Base-by-base conservation (phyloP, 1,140 invertebrate species). In the Magallana ariakensis region DNA sequence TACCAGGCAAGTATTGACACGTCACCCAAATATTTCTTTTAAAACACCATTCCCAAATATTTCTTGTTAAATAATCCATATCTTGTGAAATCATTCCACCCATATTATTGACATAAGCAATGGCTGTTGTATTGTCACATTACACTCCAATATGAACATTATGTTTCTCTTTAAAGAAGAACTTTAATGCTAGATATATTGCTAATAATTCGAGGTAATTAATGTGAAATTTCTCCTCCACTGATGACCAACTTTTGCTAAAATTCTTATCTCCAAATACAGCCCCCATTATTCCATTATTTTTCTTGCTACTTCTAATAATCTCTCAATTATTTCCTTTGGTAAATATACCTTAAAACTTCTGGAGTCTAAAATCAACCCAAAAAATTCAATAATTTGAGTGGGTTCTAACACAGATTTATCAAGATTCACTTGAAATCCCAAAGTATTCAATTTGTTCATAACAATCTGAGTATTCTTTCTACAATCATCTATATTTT, bases 1-100 rank as follows among this genome's bases (percentile, higher is more conserved):
- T 16, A 85, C 87, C 22, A 85, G 55, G 16, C 90, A 26, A 84
- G 81, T 90, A 13, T 88, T 86, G 53, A 85, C 46, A 16, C 85
- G 62, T 19, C 87, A 33, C 33, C 33, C 33, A 33, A 4, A 33
- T 33, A 33, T 33, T 33, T 33, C 33, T 33, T 33, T 33, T 16
- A 55, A 84, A 85, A 75, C 87, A 91, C 90, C 89, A 91, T 19
- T 58, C 4, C 89, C 89, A 91, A 16, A 91, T 90, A 10, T 86
- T 10, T 13, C 13, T 46, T 75, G 22, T 15, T 80, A 22, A 80
- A 22, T 15, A 33, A 33, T 33, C 33, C 33, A 33, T 33, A 33
- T 80, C 13, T 80, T 80, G n/a, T 33, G 70, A 80, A 33, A 19
- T 16, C 70, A 80, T 80, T 26, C 70, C 70, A 33, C 70, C 70